Conservation (phyloP, 2,888 invertebrate genomes). For the Balanococcus diminutus region DNA sequence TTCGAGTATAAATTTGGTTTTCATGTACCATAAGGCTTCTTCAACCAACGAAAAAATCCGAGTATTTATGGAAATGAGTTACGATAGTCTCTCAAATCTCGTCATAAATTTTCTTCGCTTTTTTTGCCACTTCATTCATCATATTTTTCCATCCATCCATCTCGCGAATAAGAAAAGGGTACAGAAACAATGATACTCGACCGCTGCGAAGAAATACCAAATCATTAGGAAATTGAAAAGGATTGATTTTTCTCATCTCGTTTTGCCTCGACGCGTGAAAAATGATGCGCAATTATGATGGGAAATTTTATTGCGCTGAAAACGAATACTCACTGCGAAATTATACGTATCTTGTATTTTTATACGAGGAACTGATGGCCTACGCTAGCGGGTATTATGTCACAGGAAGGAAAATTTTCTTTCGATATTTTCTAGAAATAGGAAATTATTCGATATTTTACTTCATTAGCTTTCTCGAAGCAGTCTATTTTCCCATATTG, state of each 20-base stretch:
- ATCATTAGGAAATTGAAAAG: slow-evolving; percentile 6
- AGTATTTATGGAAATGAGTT: neutral
- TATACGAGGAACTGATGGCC: too few relatives aligned
- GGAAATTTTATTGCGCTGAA: neutral
- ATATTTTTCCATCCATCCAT: neutral
- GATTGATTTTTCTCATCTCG: neutral
- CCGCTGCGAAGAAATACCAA: neutral
- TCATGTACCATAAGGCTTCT: neutral
- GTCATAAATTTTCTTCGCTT: neutral
- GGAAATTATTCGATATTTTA: neutral
- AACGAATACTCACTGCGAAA: neutral
- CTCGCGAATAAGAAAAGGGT: neutral
- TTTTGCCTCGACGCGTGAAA: neutral
- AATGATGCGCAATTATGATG: neutral
- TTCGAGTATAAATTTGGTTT: neutral
- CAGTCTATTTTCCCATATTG: neutral
- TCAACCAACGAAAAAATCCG: neutral
- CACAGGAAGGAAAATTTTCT: neutral
- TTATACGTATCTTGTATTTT: neutral
- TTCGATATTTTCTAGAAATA: neutral
- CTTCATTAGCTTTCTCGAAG: neutral
- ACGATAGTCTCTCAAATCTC: neutral
- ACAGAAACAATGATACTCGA: neutral
- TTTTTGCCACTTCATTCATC: neutral
- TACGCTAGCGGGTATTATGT: too few relatives aligned